Conservation (phyloP, 1,140 invertebrate species). For the Drosophila parvula region DNA sequence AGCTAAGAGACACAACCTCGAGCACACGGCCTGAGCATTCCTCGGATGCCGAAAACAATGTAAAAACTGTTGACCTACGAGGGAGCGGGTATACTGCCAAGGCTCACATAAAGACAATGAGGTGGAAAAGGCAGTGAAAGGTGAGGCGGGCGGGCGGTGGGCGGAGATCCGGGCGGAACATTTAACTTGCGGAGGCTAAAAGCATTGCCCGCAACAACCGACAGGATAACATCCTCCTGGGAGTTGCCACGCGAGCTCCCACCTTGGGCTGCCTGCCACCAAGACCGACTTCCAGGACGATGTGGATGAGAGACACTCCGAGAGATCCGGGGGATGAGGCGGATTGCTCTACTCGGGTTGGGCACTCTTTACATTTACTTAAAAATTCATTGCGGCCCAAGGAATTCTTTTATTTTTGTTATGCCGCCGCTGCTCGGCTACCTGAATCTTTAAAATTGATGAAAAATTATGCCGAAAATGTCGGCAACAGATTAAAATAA, state of each 20-base stretch:
- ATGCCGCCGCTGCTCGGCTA: conserved; percentile 20
- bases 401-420: conserved; percentile 75
- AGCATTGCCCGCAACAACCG: conserved; percentile 59
- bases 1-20: conserved; percentile 48
- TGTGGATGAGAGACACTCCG: background rate
- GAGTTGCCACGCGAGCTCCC: conserved; percentile 65
- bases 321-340: conserved; percentile 1
- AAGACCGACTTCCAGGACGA: conserved; percentile 2
- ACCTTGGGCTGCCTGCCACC: conserved; percentile 15
- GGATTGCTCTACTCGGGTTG: conserved; percentile 19
- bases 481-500: conserved; percentile 77
- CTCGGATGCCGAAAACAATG: conserved; percentile 69
- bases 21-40: conserved; percentile 42
- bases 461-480: conserved; percentile 78
- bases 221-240: conserved; percentile 62
- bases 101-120: conserved; percentile 62
- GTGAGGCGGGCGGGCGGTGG: background rate
- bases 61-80: conserved; percentile 74
- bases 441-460: conserved; percentile 57
- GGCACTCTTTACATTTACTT: conserved; percentile 74
- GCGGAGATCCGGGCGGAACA: conserved; percentile 35
- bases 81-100: conserved; percentile 13
- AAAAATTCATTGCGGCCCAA: conserved; percentile 78
- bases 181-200: conserved; percentile 71
- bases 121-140: conserved; percentile 26